phyloP scores from a whole-genome alignment of 2,888 invertebrate genomes.

The Cheilosia urbana region DNA sequence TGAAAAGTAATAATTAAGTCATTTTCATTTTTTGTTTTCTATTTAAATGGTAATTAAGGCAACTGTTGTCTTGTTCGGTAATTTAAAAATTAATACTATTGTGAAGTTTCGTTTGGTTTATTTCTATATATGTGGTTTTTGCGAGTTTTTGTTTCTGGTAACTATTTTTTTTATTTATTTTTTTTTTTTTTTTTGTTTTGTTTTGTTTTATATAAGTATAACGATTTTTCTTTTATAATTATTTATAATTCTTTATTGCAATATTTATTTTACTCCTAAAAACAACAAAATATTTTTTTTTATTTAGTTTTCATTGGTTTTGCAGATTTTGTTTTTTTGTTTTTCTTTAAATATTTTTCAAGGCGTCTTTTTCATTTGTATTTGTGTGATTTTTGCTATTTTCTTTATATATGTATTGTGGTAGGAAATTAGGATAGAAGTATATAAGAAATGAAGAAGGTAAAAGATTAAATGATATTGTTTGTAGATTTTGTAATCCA shows the following conservation, averaged over 20 bases:
- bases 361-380: conserved; percentile 74
- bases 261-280: conserved; percentile 73
- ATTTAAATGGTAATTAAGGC: conserved; percentile 75
- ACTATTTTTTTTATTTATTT: conserved; percentile 53
- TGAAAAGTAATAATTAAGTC: conserved; percentile 71
- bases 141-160: conserved; percentile 74
- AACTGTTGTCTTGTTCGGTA: conserved; percentile 76
- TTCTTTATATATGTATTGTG: conserved; percentile 69
- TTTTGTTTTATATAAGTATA: conserved; percentile 61
- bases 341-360: conserved; percentile 63
- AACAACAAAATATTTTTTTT: conserved; percentile 75
- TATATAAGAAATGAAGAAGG: conserved; percentile 23
- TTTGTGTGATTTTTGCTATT: conserved; percentile 74
- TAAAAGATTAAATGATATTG: conserved; percentile 27
- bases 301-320: conserved; percentile 70
- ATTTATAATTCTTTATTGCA: conserved; percentile 67
- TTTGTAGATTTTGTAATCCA: conserved; percentile 3
- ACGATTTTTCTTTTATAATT: conserved; percentile 74
- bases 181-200: not conserved
- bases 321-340: conserved; percentile 61
- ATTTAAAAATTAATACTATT: conserved; percentile 75
- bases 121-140: conserved; percentile 74
- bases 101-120: conserved; percentile 74
- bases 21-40: conserved; percentile 47
- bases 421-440: conserved; percentile 57